Evolutionary conservation across 37 sponge, comb jelly and placozoan genomes (phyloP).

Genomic region (Ephydatia muelleri): DNA sequence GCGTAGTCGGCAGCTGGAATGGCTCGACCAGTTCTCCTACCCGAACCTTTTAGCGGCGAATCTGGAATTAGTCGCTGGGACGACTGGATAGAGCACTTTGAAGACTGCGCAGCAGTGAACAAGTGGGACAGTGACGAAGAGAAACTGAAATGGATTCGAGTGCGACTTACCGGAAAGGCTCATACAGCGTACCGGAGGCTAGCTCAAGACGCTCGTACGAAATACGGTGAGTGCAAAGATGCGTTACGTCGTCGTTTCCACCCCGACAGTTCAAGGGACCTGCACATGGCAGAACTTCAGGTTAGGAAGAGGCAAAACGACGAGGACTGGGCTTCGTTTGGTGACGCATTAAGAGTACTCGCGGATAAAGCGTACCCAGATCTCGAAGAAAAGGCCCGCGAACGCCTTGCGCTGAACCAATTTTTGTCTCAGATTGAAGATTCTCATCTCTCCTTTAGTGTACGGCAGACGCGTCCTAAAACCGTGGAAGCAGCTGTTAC

Average conservation of each 20-base stretch:
- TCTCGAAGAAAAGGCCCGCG: slow-evolving; percentile 11
- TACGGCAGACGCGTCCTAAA: background rate
- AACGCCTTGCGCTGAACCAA: background rate
- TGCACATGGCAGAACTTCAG: slow-evolving; percentile 1
- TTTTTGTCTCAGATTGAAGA: background rate
- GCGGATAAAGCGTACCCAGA: slow-evolving; percentile 1
- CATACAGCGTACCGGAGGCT: too few species aligned
- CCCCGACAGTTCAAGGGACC: background rate
- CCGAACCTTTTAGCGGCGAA: background rate
- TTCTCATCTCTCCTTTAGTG: slow-evolving; percentile 4
- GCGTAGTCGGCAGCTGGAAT: too few species aligned
- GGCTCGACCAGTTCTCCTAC: background rate
- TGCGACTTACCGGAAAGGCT: slow-evolving; percentile 8
- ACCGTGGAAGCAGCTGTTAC: slow-evolving; percentile 7
- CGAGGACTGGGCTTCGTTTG: background rate
- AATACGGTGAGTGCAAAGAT: too few species aligned
- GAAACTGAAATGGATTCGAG: slow-evolving; percentile 5
- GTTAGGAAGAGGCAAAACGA: background rate
- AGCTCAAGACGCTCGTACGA: too few species aligned
- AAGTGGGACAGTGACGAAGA: slow-evolving; percentile 6
- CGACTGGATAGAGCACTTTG: slow-evolving; percentile 10
- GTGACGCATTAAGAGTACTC: background rate
- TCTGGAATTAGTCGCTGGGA: background rate
- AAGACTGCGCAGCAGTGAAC: background rate
- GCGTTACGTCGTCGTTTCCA: background rate